Evolutionary conservation across 2,113 vertebrate genomes (phyloP).

Genomic region (Thomomys bottae): DNA sequence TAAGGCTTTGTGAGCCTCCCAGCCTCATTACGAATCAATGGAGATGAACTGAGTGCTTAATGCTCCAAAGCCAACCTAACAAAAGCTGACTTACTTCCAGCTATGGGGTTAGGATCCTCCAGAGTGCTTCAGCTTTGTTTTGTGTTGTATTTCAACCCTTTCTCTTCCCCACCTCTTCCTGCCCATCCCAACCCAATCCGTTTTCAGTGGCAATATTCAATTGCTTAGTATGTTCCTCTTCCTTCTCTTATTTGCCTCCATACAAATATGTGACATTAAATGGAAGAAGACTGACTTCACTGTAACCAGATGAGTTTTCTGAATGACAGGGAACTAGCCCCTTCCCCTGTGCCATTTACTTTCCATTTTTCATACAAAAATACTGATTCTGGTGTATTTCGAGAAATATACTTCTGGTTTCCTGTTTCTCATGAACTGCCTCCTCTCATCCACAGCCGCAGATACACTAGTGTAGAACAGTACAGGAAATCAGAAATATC

Average conservation of each 20-base stretch:
- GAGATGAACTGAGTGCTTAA: constrained; percentile 69
- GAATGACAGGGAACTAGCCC: not conserved
- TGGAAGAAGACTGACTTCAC: not conserved
- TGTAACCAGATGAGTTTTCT: not conserved
- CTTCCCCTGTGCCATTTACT: not conserved
- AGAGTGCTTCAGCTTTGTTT: constrained; percentile 50
- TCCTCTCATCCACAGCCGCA: too few relatives aligned
- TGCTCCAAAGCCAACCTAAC: constrained; percentile 68
- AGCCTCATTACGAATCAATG: constrained; percentile 72
- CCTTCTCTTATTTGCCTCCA: not conserved
- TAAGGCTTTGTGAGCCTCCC: constrained; percentile 66
- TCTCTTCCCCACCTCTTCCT: not conserved
- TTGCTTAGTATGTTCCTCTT: not conserved
- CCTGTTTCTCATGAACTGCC: not conserved
- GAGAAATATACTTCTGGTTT: not conserved
- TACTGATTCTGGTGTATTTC: not conserved
- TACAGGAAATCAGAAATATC: not conserved
- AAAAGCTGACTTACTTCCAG: constrained; percentile 68
- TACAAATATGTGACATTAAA: not conserved
- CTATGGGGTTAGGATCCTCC: constrained; percentile 43
- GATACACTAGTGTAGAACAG: too few relatives aligned
- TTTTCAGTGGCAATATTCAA: not conserved
- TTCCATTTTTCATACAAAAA: not conserved
- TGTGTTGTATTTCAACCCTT: not conserved
- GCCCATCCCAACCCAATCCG: not conserved